phyloP scores from a whole-genome alignment of 2,888 invertebrate species.

The Plebejus argus region DNA sequence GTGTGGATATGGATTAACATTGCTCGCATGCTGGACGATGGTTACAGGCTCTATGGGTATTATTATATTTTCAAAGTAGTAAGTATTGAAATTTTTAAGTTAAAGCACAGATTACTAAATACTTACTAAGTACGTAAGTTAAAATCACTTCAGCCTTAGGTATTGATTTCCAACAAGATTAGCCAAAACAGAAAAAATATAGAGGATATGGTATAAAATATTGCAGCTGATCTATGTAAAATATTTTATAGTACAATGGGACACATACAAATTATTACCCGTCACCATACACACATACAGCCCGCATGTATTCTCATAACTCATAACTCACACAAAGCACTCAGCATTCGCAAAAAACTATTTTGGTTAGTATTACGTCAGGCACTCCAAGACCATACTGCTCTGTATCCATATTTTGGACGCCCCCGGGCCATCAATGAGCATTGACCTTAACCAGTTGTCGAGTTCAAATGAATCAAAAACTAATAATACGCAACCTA shows the following conservation, averaged over 20 bases:
- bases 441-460: slow-evolving; percentile 12
- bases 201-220: not conserved
- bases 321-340: not conserved
- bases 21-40: too few species aligned
- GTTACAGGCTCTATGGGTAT: too few species aligned
- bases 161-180: not conserved
- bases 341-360: slow-evolving; percentile 12
- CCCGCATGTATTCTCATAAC: not conserved
- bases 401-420: slow-evolving; percentile 3
- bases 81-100: not conserved
- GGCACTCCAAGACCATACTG: not conserved
- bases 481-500: not conserved
- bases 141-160: not conserved
- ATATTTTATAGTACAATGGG: not conserved
- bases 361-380: slow-evolving; percentile 8
- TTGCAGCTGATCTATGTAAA: not conserved
- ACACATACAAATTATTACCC: not conserved
- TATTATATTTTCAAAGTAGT: not conserved
- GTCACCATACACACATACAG: not conserved
- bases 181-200: not conserved
- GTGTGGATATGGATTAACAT: too few species aligned
- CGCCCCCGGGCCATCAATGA: slow-evolving; percentile 4
- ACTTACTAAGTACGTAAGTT: not conserved
- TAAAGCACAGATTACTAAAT: too few species aligned
- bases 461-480: slow-evolving; percentile 15